Conservation (phyloP, 1,140 invertebrate species). For the Drosophila subobscura region DNA sequence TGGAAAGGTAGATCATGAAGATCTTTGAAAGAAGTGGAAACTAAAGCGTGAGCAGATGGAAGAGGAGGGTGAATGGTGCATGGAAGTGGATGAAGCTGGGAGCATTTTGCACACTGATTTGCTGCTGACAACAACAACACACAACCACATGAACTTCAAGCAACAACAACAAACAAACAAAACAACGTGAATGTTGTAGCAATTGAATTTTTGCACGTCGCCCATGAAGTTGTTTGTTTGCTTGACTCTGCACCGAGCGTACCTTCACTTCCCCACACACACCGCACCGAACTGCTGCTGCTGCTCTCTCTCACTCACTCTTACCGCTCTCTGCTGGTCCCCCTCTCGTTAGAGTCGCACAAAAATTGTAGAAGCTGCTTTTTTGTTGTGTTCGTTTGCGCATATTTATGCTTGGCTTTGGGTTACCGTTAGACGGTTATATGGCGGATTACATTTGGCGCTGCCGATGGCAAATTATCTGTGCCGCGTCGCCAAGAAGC, state of each 20-base stretch:
- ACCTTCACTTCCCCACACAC: constrained; percentile 39
- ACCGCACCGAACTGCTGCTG: too few species aligned
- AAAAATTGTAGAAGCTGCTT: constrained; percentile 77
- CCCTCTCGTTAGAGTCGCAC: constrained; percentile 54
- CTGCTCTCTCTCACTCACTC: background rate
- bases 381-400: constrained; percentile 59
- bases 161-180: constrained; percentile 30
- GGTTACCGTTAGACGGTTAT: constrained; percentile 79
- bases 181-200: constrained; percentile 69
- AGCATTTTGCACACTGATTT: constrained; percentile 61
- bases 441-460: constrained; percentile 79
- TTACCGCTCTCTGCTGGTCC: constrained; percentile 44
- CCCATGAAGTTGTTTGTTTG: constrained; percentile 82
- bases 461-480: constrained; percentile 78
- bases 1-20: constrained; percentile 45
- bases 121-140: constrained; percentile 53
- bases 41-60: constrained; percentile 20
- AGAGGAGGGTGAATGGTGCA: constrained; percentile 23
- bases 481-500: constrained; percentile 44
- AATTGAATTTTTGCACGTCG: constrained; percentile 82
- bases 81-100: constrained; percentile 48
- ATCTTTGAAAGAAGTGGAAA: constrained; percentile 46
- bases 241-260: constrained; percentile 52
- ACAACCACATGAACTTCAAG: constrained; percentile 1
- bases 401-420: constrained; percentile 79